These are phyloP conservation scores for Dichetophora obliterata DNA, from an alignment of 2,888 invertebrate species.

Conservation along the genomic window DNA sequence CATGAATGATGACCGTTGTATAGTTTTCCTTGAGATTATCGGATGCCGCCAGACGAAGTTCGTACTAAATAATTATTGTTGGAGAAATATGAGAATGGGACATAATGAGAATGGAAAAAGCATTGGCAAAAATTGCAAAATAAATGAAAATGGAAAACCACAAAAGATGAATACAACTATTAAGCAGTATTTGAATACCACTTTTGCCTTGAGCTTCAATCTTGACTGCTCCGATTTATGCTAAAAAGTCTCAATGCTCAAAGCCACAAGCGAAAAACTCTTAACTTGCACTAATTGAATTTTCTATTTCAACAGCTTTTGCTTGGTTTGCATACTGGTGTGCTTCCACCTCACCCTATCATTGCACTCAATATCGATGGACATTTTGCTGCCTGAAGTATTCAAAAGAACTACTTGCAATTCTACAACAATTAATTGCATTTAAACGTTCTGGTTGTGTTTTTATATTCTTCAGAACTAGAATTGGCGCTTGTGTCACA, in stretches of 20 bases:
- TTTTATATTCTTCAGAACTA: not conserved
- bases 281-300: conserved; percentile 9
- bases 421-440: conserved; percentile 27
- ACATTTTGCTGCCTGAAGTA: not conserved
- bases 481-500: not conserved
- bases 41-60: conserved; percentile 93
- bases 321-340: not conserved
- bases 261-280: not conserved
- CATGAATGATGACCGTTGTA: conserved; percentile 96
- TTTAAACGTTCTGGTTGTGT: not conserved
- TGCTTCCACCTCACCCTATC: not conserved
- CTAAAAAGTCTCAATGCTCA: conserved; percentile 1
- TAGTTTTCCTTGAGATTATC: conserved; percentile 98
- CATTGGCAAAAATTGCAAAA: not conserved
- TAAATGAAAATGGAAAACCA: not conserved
- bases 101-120: not conserved
- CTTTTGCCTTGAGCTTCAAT: not conserved
- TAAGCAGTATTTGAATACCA: not conserved
- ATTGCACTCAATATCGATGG: no score
- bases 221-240: not conserved
- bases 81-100: not conserved
- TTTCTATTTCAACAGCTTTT: conserved; percentile 6
- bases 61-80: conserved; percentile 79
- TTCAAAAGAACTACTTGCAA: not conserved
- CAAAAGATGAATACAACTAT: not conserved